Percentiles rank a stretch among this genome's conserved stretches.
Conservation (phyloP, 2,888 invertebrate species). For the Drosophila lacicola region DNA sequence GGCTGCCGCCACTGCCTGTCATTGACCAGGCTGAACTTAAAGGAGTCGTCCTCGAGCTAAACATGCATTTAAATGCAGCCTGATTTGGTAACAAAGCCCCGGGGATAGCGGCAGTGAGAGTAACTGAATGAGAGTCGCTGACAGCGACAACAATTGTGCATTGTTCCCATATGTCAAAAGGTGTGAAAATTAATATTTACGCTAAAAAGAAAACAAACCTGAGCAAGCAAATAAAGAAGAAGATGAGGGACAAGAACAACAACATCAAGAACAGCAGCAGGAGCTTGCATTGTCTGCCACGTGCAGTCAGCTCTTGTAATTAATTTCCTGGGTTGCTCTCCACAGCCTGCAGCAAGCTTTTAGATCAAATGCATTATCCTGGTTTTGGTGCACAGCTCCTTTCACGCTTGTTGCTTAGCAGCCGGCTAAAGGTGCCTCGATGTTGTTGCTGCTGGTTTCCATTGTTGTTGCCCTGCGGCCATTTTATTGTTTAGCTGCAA, state of each 20-base stretch:
- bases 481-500: conserved; percentile 66
- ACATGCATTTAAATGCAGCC: conserved; percentile 54
- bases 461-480: conserved; percentile 58
- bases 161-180: conserved; percentile 48
- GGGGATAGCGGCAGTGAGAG: neutral
- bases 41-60: conserved; percentile 31
- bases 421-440: conserved; percentile 36
- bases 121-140: neutral
- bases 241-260: conserved; percentile 8
- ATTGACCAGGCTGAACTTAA: conserved; percentile 13
- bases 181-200: conserved; percentile 79
- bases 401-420: conserved; percentile 56
- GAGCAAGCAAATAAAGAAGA: conserved; percentile 2
- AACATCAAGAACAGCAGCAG: neutral
- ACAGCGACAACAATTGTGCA: conserved; percentile 43
- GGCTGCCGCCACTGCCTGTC: neutral
- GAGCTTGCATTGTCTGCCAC: conserved; percentile 51
- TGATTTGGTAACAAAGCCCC: conserved; percentile 59
- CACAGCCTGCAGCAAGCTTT: conserved; percentile 25
- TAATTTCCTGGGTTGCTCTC: conserved; percentile 57
- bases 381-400: conserved; percentile 12
- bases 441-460: conserved; percentile 22
- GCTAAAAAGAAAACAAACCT: conserved; percentile 28
- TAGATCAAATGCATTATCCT: conserved; percentile 71
- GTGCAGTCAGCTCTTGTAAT: conserved; percentile 51